A percentile compares a stretch with the other conserved stretches of the same genome.
Evolutionary conservation across 2,888 invertebrate species (phyloP).

Genomic region (Ochropleura leucogaster): DNA sequence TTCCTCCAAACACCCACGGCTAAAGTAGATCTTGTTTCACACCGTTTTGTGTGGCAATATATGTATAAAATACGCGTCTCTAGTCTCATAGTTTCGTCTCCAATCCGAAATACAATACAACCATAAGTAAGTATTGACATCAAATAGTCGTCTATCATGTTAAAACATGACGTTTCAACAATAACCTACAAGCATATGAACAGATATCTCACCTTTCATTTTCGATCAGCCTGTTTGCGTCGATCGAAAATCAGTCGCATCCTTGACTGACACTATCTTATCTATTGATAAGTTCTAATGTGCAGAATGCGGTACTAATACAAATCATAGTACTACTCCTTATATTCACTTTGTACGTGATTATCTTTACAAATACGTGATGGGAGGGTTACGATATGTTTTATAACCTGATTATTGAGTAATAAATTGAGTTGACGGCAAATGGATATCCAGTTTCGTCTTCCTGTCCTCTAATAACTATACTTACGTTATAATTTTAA

Average conservation of each 20-base stretch:
- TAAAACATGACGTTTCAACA: conserved; percentile 10
- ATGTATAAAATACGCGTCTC: not conserved
- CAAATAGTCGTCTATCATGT: conserved; percentile 2
- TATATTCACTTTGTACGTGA: not conserved
- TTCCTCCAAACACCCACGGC: not conserved
- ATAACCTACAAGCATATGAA: conserved; percentile 1
- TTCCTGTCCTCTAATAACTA: no score
- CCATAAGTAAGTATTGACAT: not conserved
- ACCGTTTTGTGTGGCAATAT: not conserved
- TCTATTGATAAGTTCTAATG: conserved; percentile 41
- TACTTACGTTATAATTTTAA: not conserved
- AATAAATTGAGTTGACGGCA: not conserved
- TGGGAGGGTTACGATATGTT: not conserved
- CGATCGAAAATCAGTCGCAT: conserved; percentile 33
- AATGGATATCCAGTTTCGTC: not conserved
- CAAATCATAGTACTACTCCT: conserved; percentile 7
- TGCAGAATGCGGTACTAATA: conserved; percentile 17
- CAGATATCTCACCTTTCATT: conserved; percentile 41
- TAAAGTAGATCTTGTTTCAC: not conserved
- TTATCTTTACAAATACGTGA: not conserved
- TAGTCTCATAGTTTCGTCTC: not conserved
- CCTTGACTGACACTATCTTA: conserved; percentile 52
- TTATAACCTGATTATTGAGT: not conserved
- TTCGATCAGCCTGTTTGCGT: conserved; percentile 18
- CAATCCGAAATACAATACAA: not conserved